Base-by-base conservation (phyloP, 2,797 vertebrate genomes). In the Gymnoscopelus microlampas region DNA sequence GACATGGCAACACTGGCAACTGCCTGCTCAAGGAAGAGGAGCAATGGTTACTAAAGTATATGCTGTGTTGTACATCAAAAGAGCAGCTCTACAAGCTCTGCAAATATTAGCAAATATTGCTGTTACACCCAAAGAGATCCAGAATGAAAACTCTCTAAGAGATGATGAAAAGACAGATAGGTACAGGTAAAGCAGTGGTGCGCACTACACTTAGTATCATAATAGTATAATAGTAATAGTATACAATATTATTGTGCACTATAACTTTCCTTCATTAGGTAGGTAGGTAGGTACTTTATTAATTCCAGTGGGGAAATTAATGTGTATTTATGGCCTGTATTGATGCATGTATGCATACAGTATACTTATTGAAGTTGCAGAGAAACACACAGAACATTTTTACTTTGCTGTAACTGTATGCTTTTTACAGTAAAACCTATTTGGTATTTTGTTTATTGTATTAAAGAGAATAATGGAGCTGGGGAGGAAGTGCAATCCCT, bases 401-500 rank as follows among this genome's bases (percentile, higher is more conserved):
- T 65, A 65, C 24, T 56, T 56, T 29, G 11, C 24, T 65, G 51
- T 54, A 15, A 64, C 13, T 51, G 26, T 53, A 19, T 72, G 35
- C 48, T 50, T 29, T 44, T 54, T 39, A 49, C 9, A 47, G 23
- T 61, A 54, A 51, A 55, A 66, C 58, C 61, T 14, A 49, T 73
- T 54, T 67, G 24, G 39, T 15, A 13, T 63, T 47, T 63, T 19
- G 12, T 51, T 48, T 60, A 19, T 24, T 68, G 23, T 35, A 32
- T 29, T 68, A 15, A 15, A 53, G 26, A 53, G 48, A 51, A 69
- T 70, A 60, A 66, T 66, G 39, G 57, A 54, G 12, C 14, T 67
- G 24, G 24, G 35, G 67, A 35, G 67, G 26, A 49, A 66, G 7
- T 50, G 51, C 60, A 49, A 24, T 11, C 44, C 32, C 15, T 63